Percentiles rank a stretch among this genome's conserved stretches.
These are phyloP conservation scores for Athrips mouffetella DNA, from an alignment of 2,888 invertebrate species.

Conservation along the genomic window DNA sequence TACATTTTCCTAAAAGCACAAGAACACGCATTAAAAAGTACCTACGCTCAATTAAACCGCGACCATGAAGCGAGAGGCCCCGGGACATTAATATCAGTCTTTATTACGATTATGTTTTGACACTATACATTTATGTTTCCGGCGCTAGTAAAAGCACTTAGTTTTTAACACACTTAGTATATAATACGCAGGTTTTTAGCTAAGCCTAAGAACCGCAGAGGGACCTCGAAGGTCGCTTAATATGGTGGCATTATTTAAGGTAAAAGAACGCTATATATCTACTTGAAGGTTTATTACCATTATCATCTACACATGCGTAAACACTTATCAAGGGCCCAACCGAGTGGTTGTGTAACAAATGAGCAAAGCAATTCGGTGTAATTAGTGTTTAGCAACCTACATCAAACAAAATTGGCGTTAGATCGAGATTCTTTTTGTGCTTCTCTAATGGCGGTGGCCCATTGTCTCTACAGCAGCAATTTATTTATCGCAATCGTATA, in stretches of 20 bases:
- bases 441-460: constrained; percentile 35
- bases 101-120: background rate
- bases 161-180: background rate
- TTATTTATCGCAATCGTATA: constrained; percentile 50
- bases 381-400: constrained; percentile 33
- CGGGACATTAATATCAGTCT: background rate
- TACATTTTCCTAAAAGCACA: no score
- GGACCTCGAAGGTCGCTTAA: background rate
- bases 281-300: background rate
- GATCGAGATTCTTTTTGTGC: constrained; percentile 42
- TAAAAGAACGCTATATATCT: background rate
- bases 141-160: background rate
- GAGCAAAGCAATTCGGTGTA: constrained; percentile 30
- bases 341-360: constrained; percentile 31
- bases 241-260: constrained; percentile 11
- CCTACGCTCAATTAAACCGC: constrained; percentile 5
- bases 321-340: background rate
- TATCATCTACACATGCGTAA: background rate
- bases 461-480: constrained; percentile 55
- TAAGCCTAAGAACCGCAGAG: background rate
- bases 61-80: background rate
- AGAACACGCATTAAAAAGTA: background rate
- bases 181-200: background rate
- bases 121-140: background rate
- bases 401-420: constrained; percentile 46